phyloP scores from a whole-genome alignment of 1,140 invertebrate genomes.

The Brachionus manjavacas region DNA sequence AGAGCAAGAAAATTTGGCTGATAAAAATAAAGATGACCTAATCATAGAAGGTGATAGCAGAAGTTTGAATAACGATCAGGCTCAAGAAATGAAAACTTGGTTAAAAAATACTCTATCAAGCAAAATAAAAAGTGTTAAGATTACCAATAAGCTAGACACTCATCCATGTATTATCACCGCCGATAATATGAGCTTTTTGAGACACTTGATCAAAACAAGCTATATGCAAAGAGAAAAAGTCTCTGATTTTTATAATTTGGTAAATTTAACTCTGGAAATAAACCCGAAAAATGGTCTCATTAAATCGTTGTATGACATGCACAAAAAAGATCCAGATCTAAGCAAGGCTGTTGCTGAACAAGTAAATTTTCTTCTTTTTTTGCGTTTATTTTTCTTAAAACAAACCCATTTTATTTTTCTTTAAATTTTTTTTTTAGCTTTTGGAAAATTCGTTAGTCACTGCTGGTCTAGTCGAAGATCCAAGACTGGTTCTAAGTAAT shows the following conservation, averaged over 20 bases:
- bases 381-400: slow-evolving; percentile 53
- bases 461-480: slow-evolving; percentile 87
- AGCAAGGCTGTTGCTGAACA: slow-evolving; percentile 79
- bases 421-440: slow-evolving; percentile 59
- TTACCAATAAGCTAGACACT: slow-evolving; percentile 73
- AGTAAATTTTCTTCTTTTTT: slow-evolving; percentile 44
- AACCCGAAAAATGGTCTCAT: slow-evolving; percentile 88
- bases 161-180: slow-evolving; percentile 91
- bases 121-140: slow-evolving; percentile 48
- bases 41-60: slow-evolving; percentile 58
- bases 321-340: slow-evolving; percentile 69
- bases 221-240: slow-evolving; percentile 73
- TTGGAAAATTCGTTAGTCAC: slow-evolving; percentile 90
- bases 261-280: slow-evolving; percentile 85
- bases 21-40: slow-evolving; percentile 39
- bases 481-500: slow-evolving; percentile 71
- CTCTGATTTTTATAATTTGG: slow-evolving; percentile 64
- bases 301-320: slow-evolving; percentile 75
- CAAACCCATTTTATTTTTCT: no score
- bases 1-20: slow-evolving; percentile 79
- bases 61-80: slow-evolving; percentile 67
- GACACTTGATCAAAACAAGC: slow-evolving; percentile 84
- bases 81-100: slow-evolving; percentile 72
- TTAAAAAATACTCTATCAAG: slow-evolving; percentile 59
- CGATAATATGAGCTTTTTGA: slow-evolving; percentile 86